Conservation (phyloP, 2,888 invertebrate species). For the Anaspis maculata region DNA sequence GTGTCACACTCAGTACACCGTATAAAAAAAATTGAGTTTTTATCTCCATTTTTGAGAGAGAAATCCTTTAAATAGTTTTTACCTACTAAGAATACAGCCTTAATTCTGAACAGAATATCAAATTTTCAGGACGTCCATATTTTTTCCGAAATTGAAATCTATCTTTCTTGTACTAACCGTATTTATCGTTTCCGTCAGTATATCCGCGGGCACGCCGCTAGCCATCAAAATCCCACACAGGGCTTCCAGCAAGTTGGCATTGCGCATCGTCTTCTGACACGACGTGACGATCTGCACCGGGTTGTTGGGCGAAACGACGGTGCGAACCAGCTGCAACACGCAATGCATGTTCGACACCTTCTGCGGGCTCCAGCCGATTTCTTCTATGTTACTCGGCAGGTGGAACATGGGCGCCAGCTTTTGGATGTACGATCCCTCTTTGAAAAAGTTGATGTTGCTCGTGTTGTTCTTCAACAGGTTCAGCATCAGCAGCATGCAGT, state of each 20-base stretch:
- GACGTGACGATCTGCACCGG: slow-evolving; percentile 68
- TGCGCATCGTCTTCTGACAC: slow-evolving; percentile 85
- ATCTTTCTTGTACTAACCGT: too few species aligned
- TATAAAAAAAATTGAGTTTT: too few species aligned
- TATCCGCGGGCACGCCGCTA: slow-evolving; percentile 92
- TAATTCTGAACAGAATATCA: too few species aligned
- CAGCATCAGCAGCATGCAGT: slow-evolving; percentile 86
- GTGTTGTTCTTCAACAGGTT: slow-evolving; percentile 91
- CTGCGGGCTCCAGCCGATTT: slow-evolving; percentile 82
- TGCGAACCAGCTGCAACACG: slow-evolving; percentile 81
- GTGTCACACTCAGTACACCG: too few species aligned
- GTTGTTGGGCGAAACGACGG: slow-evolving; percentile 89
- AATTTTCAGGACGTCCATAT: too few species aligned
- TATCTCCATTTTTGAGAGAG: too few species aligned
- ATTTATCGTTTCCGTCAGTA: slow-evolving; percentile 91
- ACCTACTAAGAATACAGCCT: too few species aligned
- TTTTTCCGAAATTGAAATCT: too few species aligned
- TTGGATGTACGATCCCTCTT: slow-evolving; percentile 95
- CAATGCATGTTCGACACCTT: slow-evolving; percentile 92
- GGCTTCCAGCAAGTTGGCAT: slow-evolving; percentile 70
- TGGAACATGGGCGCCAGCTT: slow-evolving; percentile 82
- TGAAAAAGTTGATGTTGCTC: slow-evolving; percentile 97
- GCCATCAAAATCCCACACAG: slow-evolving; percentile 91
- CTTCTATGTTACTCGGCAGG: slow-evolving; percentile 61
- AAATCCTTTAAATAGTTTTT: too few species aligned